Evolutionary conservation across 2,888 invertebrate genomes (phyloP).

Genomic region (Parnassius mnemosyne): DNA sequence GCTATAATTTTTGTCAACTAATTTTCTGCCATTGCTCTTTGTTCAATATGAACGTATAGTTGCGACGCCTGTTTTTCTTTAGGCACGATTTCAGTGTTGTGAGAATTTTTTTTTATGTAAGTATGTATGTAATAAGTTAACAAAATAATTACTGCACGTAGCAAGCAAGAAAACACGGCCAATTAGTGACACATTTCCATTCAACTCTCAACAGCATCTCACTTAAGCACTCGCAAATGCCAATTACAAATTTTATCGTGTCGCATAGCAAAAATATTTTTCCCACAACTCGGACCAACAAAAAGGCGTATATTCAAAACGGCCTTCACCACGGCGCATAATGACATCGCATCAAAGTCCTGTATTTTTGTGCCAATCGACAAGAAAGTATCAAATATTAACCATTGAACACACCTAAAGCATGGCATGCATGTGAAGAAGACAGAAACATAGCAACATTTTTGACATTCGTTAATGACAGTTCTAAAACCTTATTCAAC

Average conservation of each 20-base stretch:
- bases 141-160: not conserved
- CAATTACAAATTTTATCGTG: slow-evolving; percentile 38
- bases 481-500: slow-evolving; percentile 32
- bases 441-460: slow-evolving; percentile 49
- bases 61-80: no score
- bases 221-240: slow-evolving; percentile 7
- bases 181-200: not conserved
- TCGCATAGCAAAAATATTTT: slow-evolving; percentile 35
- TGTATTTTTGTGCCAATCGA: slow-evolving; percentile 48
- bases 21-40: no score
- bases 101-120: no score
- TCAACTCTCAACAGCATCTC: not conserved
- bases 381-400: slow-evolving; percentile 80
- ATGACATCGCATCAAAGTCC: slow-evolving; percentile 51
- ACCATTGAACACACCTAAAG: slow-evolving; percentile 74
- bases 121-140: not conserved
- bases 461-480: slow-evolving; percentile 16
- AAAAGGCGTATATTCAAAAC: slow-evolving; percentile 40
- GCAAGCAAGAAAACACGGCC: not conserved
- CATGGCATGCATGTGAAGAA: slow-evolving; percentile 73
- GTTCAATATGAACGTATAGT: no score
- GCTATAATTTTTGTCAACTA: no score
- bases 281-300: slow-evolving; percentile 32
- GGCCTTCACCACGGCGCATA: slow-evolving; percentile 46
- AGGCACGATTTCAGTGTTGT: no score